Conservation (phyloP, 1,140 invertebrate species). For the Pantala flavescens region DNA sequence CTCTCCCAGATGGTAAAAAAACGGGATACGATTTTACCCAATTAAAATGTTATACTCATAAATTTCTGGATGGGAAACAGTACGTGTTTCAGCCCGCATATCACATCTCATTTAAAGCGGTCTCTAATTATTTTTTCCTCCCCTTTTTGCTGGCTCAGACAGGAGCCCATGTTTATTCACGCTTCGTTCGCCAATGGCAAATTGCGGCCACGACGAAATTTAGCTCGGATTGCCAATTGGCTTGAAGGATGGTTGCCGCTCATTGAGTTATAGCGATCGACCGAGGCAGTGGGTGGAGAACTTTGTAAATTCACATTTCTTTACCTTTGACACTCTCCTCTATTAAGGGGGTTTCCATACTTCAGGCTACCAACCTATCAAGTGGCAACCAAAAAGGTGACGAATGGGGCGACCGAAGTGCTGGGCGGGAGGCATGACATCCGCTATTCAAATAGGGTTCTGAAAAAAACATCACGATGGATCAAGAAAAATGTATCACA, state of each 20-base stretch:
- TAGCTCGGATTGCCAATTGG: conserved; percentile 8
- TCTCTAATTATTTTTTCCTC: neutral
- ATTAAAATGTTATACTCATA: no score
- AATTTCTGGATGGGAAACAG: no score
- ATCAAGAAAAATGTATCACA: no score
- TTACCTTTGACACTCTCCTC: neutral
- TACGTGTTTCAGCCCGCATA: neutral
- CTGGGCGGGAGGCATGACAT: neutral
- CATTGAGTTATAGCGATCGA: neutral
- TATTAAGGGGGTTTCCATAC: neutral
- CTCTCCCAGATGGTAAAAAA: no score
- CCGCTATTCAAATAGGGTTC: no score
- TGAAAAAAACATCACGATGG: no score
- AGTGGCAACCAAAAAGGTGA: neutral
- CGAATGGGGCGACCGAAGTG: neutral
- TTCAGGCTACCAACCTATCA: neutral
- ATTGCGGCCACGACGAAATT: neutral
- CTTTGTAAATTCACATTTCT: neutral
- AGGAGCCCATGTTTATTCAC: neutral
- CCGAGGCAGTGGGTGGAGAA: neutral
- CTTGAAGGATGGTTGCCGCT: conserved; percentile 1
- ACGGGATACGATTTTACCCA: no score
- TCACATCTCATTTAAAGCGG: conserved; percentile 7
- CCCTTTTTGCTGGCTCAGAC: neutral
- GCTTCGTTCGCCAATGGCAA: neutral